These are phyloP conservation scores for Orchestia grillus DNA, from an alignment of 1,140 invertebrate genomes.

Conservation along the genomic window DNA sequence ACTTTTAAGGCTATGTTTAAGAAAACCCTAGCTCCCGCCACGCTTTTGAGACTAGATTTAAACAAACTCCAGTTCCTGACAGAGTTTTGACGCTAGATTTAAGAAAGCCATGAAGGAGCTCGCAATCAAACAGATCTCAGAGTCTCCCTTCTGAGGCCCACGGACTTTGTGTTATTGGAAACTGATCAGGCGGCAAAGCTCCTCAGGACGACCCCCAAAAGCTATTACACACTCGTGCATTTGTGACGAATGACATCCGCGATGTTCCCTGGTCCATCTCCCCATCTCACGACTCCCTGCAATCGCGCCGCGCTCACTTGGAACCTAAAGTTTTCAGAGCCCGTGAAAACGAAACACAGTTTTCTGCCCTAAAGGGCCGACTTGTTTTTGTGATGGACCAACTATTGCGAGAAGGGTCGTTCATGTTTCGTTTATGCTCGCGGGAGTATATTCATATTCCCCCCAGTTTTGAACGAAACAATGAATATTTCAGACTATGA, in stretches of 20 bases:
- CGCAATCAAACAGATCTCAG: conserved; percentile 3
- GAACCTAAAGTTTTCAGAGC: neutral
- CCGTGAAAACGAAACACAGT: neutral
- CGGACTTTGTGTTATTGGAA: conserved; percentile 6
- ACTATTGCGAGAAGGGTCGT: too few species aligned
- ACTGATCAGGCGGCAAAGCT: conserved; percentile 38
- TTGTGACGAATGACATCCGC: conserved; percentile 11
- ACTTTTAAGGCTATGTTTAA: too few species aligned
- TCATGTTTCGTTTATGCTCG: too few species aligned
- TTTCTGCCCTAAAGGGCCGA: neutral
- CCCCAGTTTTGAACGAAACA: too few species aligned
- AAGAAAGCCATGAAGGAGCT: neutral
- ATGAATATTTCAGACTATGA: too few species aligned
- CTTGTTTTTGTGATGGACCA: too few species aligned
- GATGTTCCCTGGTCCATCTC: neutral
- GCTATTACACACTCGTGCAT: conserved; percentile 39
- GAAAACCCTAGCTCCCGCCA: too few species aligned
- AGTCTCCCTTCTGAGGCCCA: neutral
- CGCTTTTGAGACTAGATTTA: neutral
- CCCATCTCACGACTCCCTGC: neutral
- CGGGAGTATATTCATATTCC: too few species aligned
- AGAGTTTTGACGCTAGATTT: neutral
- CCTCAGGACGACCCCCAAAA: conserved; percentile 24
- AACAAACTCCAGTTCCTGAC: neutral
- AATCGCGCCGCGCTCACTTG: neutral